These are phyloP conservation scores for Macropodus opercularis DNA, from an alignment of 2,797 vertebrate species.

Conservation along the genomic window DNA sequence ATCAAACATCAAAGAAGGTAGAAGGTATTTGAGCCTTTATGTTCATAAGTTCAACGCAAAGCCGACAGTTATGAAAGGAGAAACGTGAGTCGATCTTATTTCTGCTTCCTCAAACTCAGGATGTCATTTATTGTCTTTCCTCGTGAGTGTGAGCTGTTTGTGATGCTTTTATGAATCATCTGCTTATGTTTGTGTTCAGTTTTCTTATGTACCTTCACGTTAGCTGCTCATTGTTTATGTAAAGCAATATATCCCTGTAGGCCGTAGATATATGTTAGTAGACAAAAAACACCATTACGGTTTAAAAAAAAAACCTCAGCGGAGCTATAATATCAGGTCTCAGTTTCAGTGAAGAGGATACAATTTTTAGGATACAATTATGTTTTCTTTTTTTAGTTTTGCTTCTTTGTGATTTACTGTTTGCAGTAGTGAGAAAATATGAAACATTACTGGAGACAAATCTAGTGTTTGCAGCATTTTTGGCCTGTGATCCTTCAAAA, in stretches of 20 bases:
- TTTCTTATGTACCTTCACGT: background rate
- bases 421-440: no score
- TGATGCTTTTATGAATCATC: constrained; percentile 11
- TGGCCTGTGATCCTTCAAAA: no score
- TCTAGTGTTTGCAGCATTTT: no score
- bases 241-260: background rate
- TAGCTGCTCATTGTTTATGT: background rate
- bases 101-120: constrained; percentile 27
- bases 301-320: background rate
- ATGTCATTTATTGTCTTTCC: constrained; percentile 33
- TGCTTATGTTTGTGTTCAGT: constrained; percentile 17
- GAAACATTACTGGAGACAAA: no score
- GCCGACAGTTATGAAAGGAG: constrained; percentile 23
- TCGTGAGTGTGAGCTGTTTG: constrained; percentile 20
- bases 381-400: background rate
- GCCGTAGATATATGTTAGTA: background rate
- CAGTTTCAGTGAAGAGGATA: no score
- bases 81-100: constrained; percentile 42
- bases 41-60: constrained; percentile 26
- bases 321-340: no score
- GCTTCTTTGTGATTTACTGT: background rate
- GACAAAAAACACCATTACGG: background rate
- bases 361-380: no score
- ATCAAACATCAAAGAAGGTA: constrained; percentile 24
- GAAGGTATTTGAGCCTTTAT: constrained; percentile 26